Evolutionary conservation across 2,797 vertebrate genomes (phyloP).

Genomic region (Xenopus petersii): DNA sequence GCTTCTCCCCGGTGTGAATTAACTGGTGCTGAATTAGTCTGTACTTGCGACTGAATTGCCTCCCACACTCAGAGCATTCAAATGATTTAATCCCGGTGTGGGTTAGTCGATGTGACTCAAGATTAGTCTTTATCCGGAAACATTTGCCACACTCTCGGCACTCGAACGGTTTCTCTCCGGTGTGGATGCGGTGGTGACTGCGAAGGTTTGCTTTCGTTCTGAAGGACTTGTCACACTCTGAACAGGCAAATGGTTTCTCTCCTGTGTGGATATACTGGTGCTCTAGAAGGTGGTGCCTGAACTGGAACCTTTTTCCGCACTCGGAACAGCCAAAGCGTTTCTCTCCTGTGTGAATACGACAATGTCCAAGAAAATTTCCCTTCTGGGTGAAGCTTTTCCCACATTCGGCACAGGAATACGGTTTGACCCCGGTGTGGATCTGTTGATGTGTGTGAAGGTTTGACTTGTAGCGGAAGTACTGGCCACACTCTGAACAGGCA

Average conservation of each 20-base stretch:
- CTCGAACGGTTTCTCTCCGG: not conserved
- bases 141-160: not conserved
- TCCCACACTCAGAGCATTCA: not conserved
- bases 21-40: not conserved
- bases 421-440: constrained; percentile 13
- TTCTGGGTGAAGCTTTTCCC: not conserved
- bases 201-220: not conserved
- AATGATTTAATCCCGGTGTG: not conserved
- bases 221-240: constrained; percentile 14
- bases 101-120: not conserved
- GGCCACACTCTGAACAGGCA: constrained; percentile 1
- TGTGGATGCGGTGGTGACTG: not conserved
- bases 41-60: not conserved
- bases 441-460: not conserved
- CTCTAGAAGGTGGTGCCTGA: not conserved
- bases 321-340: not conserved
- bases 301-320: not conserved
- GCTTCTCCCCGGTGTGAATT: not conserved
- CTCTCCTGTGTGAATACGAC: not conserved
- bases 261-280: constrained; percentile 1
- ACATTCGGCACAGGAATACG: not conserved
- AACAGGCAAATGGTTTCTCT: not conserved
- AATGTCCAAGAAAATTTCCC: not conserved
- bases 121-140: not conserved
- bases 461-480: not conserved